Evolutionary conservation across 1,140 invertebrate genomes (phyloP).

Genomic region (Plodia interpunctella): DNA sequence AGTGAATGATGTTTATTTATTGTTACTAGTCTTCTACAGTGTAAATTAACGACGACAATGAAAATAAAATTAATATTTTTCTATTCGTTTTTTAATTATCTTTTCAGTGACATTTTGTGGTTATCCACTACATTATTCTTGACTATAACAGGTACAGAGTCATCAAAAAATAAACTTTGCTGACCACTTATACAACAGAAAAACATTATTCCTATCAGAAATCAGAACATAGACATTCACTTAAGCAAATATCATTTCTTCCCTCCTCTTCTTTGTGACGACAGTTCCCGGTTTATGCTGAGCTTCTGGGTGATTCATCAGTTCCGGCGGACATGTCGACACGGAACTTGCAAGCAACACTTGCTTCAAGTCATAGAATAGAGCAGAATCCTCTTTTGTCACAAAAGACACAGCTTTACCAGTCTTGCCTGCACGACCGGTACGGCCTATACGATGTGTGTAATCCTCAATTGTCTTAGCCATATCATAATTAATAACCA

Average conservation of each 20-base stretch:
- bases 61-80: conserved; percentile 28
- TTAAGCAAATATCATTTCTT: conserved; percentile 96
- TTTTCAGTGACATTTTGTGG: neutral
- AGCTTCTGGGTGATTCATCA: conserved; percentile 98
- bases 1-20: conserved; percentile 19
- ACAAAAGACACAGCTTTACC: conserved; percentile 97
- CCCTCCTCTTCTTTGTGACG: conserved; percentile 94
- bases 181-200: too few relatives aligned
- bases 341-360: conserved; percentile 93
- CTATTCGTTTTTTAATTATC: neutral
- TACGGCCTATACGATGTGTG: conserved; percentile 99
- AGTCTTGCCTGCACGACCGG: conserved; percentile 98
- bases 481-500: conserved; percentile 99
- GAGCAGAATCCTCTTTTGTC: conserved; percentile 95
- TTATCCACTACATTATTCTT: neutral
- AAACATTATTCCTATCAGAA: neutral
- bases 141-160: neutral
- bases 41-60: conserved; percentile 17
- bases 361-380: conserved; percentile 99
- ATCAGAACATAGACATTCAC: neutral
- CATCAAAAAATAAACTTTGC: neutral
- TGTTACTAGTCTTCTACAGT: conserved; percentile 25
- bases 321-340: conserved; percentile 96
- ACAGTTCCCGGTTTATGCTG: conserved; percentile 98
- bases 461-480: conserved; percentile 99